A percentile compares a stretch with the other conserved stretches of the same genome.
Evolutionary conservation across 2,797 vertebrate species (phyloP).

Genomic region (Gymnocypris eckloni): DNA sequence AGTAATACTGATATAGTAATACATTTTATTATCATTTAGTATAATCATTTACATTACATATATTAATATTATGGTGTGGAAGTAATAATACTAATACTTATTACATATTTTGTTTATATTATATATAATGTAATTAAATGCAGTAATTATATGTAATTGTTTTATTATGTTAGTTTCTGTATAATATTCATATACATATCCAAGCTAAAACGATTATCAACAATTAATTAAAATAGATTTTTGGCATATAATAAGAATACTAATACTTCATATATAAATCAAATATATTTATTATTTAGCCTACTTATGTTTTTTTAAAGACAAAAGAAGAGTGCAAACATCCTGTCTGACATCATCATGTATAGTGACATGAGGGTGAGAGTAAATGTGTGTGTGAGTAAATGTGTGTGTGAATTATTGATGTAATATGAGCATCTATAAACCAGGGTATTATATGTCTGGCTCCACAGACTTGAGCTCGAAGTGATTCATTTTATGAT

Average conservation of each 20-base stretch:
- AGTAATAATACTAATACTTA: not conserved
- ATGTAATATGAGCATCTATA: not conserved
- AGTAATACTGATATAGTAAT: too few species aligned
- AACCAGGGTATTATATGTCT: not conserved
- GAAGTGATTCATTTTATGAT: conserved; percentile 4
- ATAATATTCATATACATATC: not conserved
- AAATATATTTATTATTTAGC: too few species aligned
- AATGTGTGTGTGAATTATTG: not conserved
- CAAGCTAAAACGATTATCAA: not conserved
- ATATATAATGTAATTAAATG: not conserved
- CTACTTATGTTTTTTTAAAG: not conserved
- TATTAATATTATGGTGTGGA: not conserved
- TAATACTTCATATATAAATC: too few species aligned
- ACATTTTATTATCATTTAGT: too few species aligned
- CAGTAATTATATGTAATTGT: not conserved
- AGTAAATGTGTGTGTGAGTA: not conserved
- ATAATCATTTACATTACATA: not conserved
- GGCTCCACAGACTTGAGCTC: not conserved
- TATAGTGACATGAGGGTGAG: not conserved
- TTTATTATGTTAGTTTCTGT: not conserved
- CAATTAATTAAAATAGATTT: not conserved
- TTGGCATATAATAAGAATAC: not conserved
- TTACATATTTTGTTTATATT: not conserved
- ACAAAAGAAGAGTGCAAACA: not conserved
- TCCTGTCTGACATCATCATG: not conserved